Evolutionary conservation across 2,888 invertebrate genomes (phyloP), one percentile per base, ranked within the genome.

Genomic region (Amphimallon solstitiale): DNA sequence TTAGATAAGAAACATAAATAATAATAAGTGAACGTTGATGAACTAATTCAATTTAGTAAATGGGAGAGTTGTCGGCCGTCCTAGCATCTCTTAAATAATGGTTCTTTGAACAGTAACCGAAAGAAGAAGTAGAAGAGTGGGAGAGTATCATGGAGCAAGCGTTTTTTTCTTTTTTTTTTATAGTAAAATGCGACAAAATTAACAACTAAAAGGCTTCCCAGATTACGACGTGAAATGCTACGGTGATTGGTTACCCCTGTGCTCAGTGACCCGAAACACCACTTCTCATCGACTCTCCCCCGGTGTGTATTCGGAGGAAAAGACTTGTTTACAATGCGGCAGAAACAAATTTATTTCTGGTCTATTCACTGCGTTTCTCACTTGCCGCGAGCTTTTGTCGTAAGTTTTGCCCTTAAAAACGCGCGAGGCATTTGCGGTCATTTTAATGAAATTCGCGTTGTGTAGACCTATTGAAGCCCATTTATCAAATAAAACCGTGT

Each of bases 281-380:
- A 34, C 51, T 17, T 35, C 51, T 51, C 49, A 49, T 49, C 49
- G 49, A 34, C 29, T 35, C 34, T 14, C 29, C n/a, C 23, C n/a
- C 6, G 14, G 9, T 29, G n/a, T 29, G 48, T 6, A 49, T 21
- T 49, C 29, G 48, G 10, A 12, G 51, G 35, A 35, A 51, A 51
- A 51, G 51, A 51, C 51, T 35, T 51, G 51, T 51, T 51, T 51
- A 35, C 51, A 51, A 34, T 51, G 51, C 51, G 51, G 51, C 35
- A 17, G 35, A 15, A 51, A 51, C 35, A 35, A 51, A 51, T 51
- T 51, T 51, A 51, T 51, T 51, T 51, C 51, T 17, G 51, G 35
- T 51, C 17, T 35, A 23, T 40, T 40, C 40, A 40, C 40, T 14
- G 40, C 48, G 12, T 29, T 29, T 29, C 29, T 29, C 29, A 29